Evolutionary conservation across 2,888 invertebrate species (phyloP).

Genomic region (Panzeria rudis): DNA sequence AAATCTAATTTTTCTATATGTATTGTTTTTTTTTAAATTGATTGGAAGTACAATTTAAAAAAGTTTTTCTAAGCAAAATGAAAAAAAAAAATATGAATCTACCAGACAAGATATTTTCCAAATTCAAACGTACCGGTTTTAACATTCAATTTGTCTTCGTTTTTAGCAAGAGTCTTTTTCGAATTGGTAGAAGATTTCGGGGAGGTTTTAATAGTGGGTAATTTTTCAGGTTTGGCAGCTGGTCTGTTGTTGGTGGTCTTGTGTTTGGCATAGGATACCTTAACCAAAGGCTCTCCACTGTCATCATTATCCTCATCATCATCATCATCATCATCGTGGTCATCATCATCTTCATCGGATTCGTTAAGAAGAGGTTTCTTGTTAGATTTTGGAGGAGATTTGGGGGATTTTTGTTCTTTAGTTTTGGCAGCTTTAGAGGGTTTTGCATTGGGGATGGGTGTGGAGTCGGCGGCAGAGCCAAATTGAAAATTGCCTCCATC

Average conservation of each 20-base stretch:
- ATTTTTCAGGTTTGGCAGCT: conserved; percentile 72
- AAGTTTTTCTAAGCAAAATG: conserved; percentile 79
- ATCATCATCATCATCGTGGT: conserved; percentile 74
- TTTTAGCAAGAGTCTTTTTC: conserved; percentile 84
- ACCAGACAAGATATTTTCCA: conserved; percentile 93
- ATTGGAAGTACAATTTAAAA: conserved; percentile 59
- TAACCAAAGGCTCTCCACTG: conserved; percentile 79
- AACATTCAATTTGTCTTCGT: conserved; percentile 83
- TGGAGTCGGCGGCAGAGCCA: conserved; percentile 72
- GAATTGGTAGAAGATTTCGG: conserved; percentile 71
- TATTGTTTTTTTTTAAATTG: conserved; percentile 27
- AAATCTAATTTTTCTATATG: conserved; percentile 54
- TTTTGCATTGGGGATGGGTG: conserved; percentile 69
- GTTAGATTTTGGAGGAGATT: conserved; percentile 24
- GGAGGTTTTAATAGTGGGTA: conserved; percentile 76
- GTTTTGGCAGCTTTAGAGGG: conserved; percentile 51
- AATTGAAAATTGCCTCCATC: conserved; percentile 79
- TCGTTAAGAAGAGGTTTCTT: conserved; percentile 49
- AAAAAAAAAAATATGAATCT: conserved; percentile 80
- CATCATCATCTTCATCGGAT: conserved; percentile 73
- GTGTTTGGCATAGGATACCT: conserved; percentile 81
- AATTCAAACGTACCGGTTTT: conserved; percentile 92
- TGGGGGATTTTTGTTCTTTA: conserved; percentile 72
- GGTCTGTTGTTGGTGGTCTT: conserved; percentile 73
- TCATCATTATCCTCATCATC: conserved; percentile 74